Evolutionary conservation across 1,140 invertebrate genomes (phyloP).

Genomic region (Apis dorsata): DNA sequence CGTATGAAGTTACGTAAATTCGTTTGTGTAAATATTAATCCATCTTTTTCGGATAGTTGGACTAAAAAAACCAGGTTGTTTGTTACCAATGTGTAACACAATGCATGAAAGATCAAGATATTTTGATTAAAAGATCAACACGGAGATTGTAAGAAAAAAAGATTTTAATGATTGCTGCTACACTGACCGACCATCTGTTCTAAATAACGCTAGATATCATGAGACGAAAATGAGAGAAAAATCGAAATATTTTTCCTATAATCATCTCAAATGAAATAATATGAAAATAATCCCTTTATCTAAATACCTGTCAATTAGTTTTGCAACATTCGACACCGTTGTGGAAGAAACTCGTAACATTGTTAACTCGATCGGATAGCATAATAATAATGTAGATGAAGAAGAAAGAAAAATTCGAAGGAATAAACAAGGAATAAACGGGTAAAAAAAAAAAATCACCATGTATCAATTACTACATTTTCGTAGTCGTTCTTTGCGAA

Average conservation of each 20-base stretch:
- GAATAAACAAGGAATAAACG: not conserved
- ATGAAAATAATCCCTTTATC: constrained; percentile 42
- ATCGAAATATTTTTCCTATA: too few species aligned
- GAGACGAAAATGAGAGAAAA: too few species aligned
- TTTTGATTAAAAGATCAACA: not conserved
- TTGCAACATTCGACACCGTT: not conserved
- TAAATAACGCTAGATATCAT: not conserved
- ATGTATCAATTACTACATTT: constrained; percentile 75
- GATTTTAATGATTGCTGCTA: not conserved
- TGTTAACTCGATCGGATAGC: constrained; percentile 7
- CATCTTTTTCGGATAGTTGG: too few species aligned
- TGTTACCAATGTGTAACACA: not conserved
- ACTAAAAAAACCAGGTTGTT: not conserved
- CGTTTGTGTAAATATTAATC: not conserved
- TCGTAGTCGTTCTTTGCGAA: constrained; percentile 74
- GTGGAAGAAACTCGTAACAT: constrained; percentile 3
- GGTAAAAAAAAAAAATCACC: constrained; percentile 39
- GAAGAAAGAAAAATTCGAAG: not conserved
- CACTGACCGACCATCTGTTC: constrained; percentile 13
- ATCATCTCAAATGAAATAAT: constrained; percentile 11
- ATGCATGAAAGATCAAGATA: not conserved
- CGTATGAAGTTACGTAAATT: constrained; percentile 5
- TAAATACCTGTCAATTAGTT: not conserved
- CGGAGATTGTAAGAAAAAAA: not conserved
- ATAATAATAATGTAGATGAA: constrained; percentile 16